Conservation (phyloP, 1,140 invertebrate species). For the Drosophila aff. region DNA sequence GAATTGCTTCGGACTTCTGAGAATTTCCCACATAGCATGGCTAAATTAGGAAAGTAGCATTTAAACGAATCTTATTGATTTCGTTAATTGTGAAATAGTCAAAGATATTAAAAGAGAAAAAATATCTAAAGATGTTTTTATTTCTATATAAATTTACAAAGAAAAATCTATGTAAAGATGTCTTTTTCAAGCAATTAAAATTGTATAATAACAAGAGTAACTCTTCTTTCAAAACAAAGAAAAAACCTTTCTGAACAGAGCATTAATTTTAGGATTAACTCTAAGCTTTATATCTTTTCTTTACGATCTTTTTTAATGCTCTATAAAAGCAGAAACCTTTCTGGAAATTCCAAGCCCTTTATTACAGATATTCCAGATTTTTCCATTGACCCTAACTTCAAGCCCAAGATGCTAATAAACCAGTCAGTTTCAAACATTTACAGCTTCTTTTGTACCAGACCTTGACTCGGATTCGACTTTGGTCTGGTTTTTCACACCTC, state of each 20-base stretch:
- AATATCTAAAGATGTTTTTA: neutral
- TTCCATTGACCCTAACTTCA: slow-evolving; percentile 3
- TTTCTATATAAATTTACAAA: too few relatives aligned
- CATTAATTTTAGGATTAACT: neutral
- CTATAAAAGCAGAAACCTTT: slow-evolving; percentile 22
- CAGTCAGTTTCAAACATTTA: slow-evolving; percentile 4
- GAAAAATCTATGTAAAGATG: neutral
- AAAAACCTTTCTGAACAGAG: neutral
- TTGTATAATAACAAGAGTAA: neutral
- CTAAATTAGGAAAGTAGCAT: slow-evolving; percentile 1
- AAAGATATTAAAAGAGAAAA: neutral
- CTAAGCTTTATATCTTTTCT: neutral
- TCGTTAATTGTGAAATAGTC: slow-evolving; percentile 11
- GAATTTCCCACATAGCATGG: neutral
- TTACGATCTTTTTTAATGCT: slow-evolving; percentile 37
- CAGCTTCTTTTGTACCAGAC: slow-evolving; percentile 36
- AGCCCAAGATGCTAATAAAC: slow-evolving; percentile 12
- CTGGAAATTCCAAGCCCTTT: slow-evolving; percentile 1
- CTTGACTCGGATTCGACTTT: slow-evolving; percentile 66
- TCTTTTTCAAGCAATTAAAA: neutral
- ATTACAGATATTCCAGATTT: slow-evolving; percentile 29
- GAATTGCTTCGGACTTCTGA: slow-evolving; percentile 7
- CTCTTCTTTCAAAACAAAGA: neutral
- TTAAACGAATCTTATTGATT: neutral
- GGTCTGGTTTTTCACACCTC: slow-evolving; percentile 36